These are phyloP conservation scores for Mactra quadrangularis DNA, from an alignment of 1,140 invertebrate species.

Conservation along the genomic window DNA sequence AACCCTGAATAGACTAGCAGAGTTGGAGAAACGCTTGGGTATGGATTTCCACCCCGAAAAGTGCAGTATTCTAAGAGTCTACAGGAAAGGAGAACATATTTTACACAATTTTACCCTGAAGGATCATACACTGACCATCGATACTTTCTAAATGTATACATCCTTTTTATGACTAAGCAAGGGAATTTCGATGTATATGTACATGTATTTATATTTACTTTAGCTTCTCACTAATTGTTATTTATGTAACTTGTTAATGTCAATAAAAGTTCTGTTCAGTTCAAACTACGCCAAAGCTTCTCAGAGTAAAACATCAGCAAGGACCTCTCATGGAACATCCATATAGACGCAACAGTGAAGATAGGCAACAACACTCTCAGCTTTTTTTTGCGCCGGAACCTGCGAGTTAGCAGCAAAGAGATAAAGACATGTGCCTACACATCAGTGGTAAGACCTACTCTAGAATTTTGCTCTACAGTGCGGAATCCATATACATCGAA, in stretches of 20 bases:
- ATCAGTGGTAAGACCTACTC: not conserved
- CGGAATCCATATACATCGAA: constrained; percentile 20
- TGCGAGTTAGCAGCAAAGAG: not conserved
- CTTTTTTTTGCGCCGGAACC: constrained; percentile 8
- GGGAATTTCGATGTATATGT: too few relatives aligned
- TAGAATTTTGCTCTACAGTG: constrained; percentile 24
- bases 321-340: constrained; percentile 1
- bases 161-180: too few relatives aligned
- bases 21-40: constrained; percentile 16
- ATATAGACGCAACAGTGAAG: not conserved
- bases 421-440: constrained; percentile 1
- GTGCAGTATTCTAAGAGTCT: constrained; percentile 18
- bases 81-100: not conserved
- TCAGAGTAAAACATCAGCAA: not conserved
- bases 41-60: constrained; percentile 7
- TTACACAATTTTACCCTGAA: not conserved
- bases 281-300: too few relatives aligned
- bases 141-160: not conserved
- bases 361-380: not conserved
- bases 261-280: too few relatives aligned
- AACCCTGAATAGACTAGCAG: not conserved
- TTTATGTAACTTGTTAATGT: too few relatives aligned
- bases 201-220: too few relatives aligned
- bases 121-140: not conserved
- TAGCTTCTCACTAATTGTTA: too few relatives aligned